Base-by-base conservation (phyloP, 2,888 invertebrate species). In the Xylophagus ater region DNA sequence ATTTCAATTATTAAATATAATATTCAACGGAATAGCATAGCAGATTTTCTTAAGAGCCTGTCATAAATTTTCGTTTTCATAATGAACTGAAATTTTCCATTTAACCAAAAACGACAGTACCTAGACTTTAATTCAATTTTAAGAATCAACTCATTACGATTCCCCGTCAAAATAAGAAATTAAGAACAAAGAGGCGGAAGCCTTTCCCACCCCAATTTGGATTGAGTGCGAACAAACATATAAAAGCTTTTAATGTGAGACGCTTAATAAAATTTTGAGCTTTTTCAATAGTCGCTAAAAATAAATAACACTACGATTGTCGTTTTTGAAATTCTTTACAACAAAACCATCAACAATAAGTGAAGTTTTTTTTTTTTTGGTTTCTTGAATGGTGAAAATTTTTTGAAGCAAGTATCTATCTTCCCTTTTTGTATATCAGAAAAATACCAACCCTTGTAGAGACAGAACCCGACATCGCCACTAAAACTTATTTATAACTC, bases 241-340 rank as follows among this genome's bases (percentile, higher is more conserved):
- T 47, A 49, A 50, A 50, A 46, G 50, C 50, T 50, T 48, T 50
- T 50, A 50, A 49, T 48, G 47, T 44, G 34, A 43, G 45, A 43
- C 26, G 44, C 34, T 41, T 47, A 34, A 43, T 43, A 44, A 40
- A n/a, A 41, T 37, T 41, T 34, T 42, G 29, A 23, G 37, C 39
- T 19, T 40, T 42, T 39, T 39, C 43, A 39, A 36, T 41, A 28
- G 37, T 42, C 34, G 29, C 24, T 34, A 10, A 6, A n/a, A n/a
- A n/a, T n/a, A n/a, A n/a, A n/a, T n/a, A n/a, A n/a, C n/a, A n/a
- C n/a, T n/a, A n/a, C n/a, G n/a, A n/a, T n/a, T n/a, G n/a, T n/a
- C n/a, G n/a, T n/a, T n/a, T n/a, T n/a, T n/a, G n/a, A n/a, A n/a
- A n/a, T n/a, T n/a, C n/a, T n/a, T n/a, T n/a, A n/a, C n/a, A n/a